Conservation (phyloP, 2,797 vertebrate species). For the Clarias fuscus region DNA sequence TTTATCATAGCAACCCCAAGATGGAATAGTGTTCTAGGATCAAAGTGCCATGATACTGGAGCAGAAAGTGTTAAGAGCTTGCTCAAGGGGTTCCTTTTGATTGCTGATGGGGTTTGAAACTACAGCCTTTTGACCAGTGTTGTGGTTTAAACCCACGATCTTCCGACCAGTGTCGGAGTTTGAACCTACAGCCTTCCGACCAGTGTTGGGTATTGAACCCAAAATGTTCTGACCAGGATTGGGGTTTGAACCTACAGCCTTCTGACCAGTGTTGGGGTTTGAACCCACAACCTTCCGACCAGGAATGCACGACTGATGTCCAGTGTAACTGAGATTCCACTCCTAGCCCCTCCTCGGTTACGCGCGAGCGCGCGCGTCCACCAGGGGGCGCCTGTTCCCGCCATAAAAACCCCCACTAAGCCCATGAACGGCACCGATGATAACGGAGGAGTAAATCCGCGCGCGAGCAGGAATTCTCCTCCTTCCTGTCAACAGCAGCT, state of each 20-base stretch:
- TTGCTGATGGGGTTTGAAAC: too few relatives aligned
- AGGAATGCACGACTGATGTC: background rate
- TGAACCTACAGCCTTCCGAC: too few relatives aligned
- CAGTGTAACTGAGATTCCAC: background rate
- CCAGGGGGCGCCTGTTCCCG: conserved; percentile 11
- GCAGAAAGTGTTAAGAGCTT: background rate
- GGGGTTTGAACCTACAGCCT: too few relatives aligned
- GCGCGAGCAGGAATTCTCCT: conserved; percentile 68
- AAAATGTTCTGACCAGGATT: background rate
- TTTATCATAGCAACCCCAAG: background rate
- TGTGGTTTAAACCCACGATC: too few relatives aligned
- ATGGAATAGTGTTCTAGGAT: background rate
- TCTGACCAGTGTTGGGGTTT: too few relatives aligned
- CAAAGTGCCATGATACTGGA: background rate
- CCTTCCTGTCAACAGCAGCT: conserved; percentile 64
- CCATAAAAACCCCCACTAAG: conserved; percentile 19
- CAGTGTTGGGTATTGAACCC: background rate
- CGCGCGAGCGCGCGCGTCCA: background rate
- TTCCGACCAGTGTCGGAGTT: background rate
- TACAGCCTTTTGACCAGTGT: too few relatives aligned
- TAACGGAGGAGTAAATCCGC: conserved; percentile 62
- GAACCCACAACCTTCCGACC: background rate
- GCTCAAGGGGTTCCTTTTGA: background rate
- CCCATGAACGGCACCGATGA: conserved; percentile 20
- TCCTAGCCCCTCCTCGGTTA: background rate